Evolutionary conservation across 2,797 vertebrate genomes (phyloP).

Genomic region (Syngnathus rostellatus): DNA sequence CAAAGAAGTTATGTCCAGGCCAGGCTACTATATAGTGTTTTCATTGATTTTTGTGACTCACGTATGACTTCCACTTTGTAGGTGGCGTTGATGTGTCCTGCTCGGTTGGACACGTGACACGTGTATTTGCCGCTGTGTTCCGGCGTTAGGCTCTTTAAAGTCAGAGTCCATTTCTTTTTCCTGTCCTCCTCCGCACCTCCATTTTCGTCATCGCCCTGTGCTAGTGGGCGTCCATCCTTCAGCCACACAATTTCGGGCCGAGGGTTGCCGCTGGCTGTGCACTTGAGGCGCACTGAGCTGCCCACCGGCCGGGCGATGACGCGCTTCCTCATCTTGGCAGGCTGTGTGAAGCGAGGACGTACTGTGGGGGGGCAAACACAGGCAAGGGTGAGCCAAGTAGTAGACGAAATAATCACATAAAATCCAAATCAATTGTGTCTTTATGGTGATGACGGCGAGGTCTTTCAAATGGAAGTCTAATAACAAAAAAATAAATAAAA

Average conservation of each 20-base stretch:
- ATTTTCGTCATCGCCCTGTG: conserved; percentile 28
- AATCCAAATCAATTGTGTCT: too few relatives aligned
- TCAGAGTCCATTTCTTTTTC: conserved; percentile 93
- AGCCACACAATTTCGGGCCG: conserved; percentile 90
- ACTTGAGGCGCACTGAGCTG: conserved; percentile 93
- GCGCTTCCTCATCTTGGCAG: conserved; percentile 94
- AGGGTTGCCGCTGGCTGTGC: conserved; percentile 87
- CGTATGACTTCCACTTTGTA: conserved; percentile 95
- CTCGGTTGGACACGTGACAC: conserved; percentile 88
- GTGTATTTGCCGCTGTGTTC: conserved; percentile 97
- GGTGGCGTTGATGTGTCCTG: conserved; percentile 91
- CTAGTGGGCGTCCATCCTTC: conserved; percentile 84
- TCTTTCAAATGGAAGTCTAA: too few relatives aligned
- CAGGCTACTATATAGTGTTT: too few relatives aligned
- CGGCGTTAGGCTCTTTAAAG: conserved; percentile 84
- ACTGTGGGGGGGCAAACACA: conserved; percentile 56
- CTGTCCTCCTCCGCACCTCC: conserved; percentile 58
- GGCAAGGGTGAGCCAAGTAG: too few relatives aligned
- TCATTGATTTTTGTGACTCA: conserved; percentile 57
- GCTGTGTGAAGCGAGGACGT: conserved; percentile 91
- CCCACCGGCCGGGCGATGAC: conserved; percentile 92
- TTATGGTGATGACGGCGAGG: too few relatives aligned
- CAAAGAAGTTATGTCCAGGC: too few relatives aligned
- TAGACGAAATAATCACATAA: too few relatives aligned
- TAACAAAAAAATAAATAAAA: too few relatives aligned